Evolutionary conservation across 2,888 invertebrate genomes (phyloP).

Genomic region (Drosophila melanosoma): DNA sequence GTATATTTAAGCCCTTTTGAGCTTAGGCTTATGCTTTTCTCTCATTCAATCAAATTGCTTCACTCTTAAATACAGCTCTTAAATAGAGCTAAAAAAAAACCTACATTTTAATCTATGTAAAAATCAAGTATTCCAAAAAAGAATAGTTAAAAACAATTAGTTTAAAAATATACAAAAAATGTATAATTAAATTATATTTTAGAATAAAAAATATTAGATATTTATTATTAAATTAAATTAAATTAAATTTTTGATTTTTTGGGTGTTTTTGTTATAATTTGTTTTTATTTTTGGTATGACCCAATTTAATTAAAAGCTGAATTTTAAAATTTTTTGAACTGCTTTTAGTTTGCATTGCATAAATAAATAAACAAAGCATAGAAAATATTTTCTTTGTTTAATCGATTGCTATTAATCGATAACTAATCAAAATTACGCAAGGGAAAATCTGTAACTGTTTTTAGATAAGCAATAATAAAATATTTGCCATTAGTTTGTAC

Average conservation of each 20-base stretch:
- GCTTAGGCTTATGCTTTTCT: conserved; percentile 7
- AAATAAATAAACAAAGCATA: background rate
- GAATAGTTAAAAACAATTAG: too few species aligned
- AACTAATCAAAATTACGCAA: background rate
- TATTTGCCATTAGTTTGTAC: background rate
- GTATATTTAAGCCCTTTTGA: conserved; percentile 8
- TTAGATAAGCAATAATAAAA: background rate
- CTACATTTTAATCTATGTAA: background rate
- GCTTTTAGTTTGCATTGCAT: background rate
- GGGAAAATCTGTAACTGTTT: too few species aligned
- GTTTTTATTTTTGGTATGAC: background rate
- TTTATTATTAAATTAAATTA: too few species aligned
- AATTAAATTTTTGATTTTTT: background rate
- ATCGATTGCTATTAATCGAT: background rate
- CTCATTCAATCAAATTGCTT: background rate
- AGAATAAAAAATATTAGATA: too few species aligned
- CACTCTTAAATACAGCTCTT: background rate
- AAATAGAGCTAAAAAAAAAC: background rate
- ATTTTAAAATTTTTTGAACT: background rate
- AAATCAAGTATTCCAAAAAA: background rate
- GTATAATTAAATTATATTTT: too few species aligned
- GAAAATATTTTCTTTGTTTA: background rate
- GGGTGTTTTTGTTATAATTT: background rate
- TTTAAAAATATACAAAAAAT: too few species aligned
- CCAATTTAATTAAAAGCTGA: background rate